These are phyloP conservation scores for Panopea generosa DNA, from an alignment of 2,888 invertebrate species.

Conservation along the genomic window DNA sequence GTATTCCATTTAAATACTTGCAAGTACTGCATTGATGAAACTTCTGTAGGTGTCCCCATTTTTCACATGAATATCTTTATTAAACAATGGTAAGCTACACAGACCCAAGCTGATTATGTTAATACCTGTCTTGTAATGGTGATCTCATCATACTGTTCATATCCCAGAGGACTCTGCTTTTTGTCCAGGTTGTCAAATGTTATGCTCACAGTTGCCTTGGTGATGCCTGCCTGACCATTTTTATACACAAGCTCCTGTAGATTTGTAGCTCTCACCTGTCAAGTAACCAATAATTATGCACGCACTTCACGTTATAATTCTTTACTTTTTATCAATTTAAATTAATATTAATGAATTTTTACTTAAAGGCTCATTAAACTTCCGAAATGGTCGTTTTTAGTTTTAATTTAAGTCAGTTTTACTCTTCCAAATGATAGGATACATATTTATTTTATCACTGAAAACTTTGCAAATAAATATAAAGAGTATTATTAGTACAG, in stretches of 20 bases:
- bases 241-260: slow-evolving; percentile 99
- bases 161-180: slow-evolving; percentile 94
- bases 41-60: no score
- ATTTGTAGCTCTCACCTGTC: slow-evolving; percentile 94
- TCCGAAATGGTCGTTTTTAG: no score
- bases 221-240: slow-evolving; percentile 97
- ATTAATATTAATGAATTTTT: not conserved
- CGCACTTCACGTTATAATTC: not conserved
- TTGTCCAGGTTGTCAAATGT: slow-evolving; percentile 96
- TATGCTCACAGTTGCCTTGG: slow-evolving; percentile 97
- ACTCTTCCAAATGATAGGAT: no score
- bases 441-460: no score
- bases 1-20: no score
- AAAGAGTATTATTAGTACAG: no score
- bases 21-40: no score
- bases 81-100: no score
- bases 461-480: no score
- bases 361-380: not conserved
- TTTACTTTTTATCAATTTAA: not conserved
- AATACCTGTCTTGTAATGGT: slow-evolving; percentile 95
- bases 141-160: slow-evolving; percentile 95
- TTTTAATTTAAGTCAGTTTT: no score
- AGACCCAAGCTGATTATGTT: no score
- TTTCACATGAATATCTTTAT: no score
- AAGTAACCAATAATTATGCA: not conserved